Evolutionary conservation across 2,113 vertebrate species (phyloP).

Genomic region (Petaurus breviceps): DNA sequence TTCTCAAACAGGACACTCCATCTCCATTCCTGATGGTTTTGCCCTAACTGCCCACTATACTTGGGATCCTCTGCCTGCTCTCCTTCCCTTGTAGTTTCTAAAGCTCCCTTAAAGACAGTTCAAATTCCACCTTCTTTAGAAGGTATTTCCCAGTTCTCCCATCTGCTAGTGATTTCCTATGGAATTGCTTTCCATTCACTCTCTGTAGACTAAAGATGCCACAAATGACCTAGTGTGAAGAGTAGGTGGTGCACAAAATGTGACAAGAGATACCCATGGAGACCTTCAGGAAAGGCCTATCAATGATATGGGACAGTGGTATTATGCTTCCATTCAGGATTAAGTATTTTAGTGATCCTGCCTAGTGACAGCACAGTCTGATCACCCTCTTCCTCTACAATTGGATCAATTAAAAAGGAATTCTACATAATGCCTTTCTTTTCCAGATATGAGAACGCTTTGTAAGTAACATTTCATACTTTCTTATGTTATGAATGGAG

Average conservation of each 20-base stretch:
- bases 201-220: not conserved
- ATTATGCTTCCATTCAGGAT: not conserved
- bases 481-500: not conserved
- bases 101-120: not conserved
- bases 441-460: not conserved
- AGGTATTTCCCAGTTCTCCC: not conserved
- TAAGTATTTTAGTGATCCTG: not conserved
- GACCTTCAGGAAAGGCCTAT: not conserved
- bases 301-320: not conserved
- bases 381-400: not conserved
- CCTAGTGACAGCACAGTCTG: not conserved
- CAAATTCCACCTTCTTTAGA: not conserved
- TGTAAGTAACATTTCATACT: not conserved
- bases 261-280: not conserved
- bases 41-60: not conserved
- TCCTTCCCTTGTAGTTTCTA: not conserved
- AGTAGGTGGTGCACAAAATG: not conserved
- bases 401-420: not conserved
- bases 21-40: not conserved
- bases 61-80: not conserved
- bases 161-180: not conserved
- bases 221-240: not conserved
- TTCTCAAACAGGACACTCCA: not conserved
- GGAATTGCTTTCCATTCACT: not conserved
- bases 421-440: not conserved